Conservation (phyloP, 1,140 invertebrate species). For the Cydia splendana region DNA sequence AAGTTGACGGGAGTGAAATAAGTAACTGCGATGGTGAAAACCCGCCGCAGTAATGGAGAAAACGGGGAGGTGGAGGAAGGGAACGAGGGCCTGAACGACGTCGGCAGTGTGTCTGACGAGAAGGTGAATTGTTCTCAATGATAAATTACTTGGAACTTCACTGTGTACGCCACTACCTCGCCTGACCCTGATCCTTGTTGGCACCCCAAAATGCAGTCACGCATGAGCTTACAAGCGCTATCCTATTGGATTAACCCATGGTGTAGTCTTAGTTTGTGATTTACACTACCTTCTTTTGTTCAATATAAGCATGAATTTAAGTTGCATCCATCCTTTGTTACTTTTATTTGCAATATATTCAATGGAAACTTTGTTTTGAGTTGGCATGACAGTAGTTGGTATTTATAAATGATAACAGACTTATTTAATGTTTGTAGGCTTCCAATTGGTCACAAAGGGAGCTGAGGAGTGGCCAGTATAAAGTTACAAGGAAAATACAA, state of each 20-base stretch:
- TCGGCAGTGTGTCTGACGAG: constrained; percentile 75
- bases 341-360: background rate
- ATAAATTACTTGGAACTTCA: constrained; percentile 47
- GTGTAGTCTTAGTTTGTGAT: constrained; percentile 3
- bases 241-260: background rate
- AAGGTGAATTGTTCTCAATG: constrained; percentile 71
- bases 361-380: background rate
- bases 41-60: constrained; percentile 78
- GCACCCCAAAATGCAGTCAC: constrained; percentile 5
- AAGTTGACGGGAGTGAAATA: constrained; percentile 52
- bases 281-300: constrained; percentile 2
- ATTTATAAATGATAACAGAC: constrained; percentile 13
- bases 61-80: constrained; percentile 77
- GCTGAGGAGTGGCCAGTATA: constrained; percentile 75
- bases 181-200: constrained; percentile 39
- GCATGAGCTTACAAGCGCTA: constrained; percentile 25
- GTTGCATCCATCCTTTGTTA: constrained; percentile 18
- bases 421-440: constrained; percentile 52
- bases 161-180: constrained; percentile 63
- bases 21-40: constrained; percentile 77
- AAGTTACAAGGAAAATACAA: constrained; percentile 76
- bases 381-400: background rate
- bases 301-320: constrained; percentile 17
- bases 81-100: constrained; percentile 74
- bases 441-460: constrained; percentile 74